Evolutionary conservation across 2,113 vertebrate species (phyloP).

Genomic region (Bubalus kerabau): DNA sequence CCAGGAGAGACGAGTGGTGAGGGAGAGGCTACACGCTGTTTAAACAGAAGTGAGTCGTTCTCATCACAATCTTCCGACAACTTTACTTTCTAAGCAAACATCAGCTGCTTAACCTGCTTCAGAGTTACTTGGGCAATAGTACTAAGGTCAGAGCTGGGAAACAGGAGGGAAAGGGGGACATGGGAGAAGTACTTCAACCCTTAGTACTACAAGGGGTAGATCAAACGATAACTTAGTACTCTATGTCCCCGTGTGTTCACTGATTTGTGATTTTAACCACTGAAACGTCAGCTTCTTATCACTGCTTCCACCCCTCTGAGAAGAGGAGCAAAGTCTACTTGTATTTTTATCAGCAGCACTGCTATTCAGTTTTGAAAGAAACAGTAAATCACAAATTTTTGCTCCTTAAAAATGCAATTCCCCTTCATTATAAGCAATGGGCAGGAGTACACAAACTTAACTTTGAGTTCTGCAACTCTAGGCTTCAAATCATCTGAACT

Average conservation of each 20-base stretch:
- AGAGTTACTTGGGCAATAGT: conserved; percentile 65
- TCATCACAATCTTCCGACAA: conserved; percentile 78
- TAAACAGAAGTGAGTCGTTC: conserved; percentile 79
- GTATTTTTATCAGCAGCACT: neutral
- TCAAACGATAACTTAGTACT: conserved; percentile 20
- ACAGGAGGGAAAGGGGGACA: neutral
- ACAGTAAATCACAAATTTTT: conserved; percentile 55
- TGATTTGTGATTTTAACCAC: conserved; percentile 1
- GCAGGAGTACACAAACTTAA: conserved; percentile 27
- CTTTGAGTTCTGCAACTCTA: conserved; percentile 47
- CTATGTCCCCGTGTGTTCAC: neutral
- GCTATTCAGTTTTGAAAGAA: neutral
- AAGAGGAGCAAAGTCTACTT: neutral
- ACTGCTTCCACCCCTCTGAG: neutral
- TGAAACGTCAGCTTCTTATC: conserved; percentile 48
- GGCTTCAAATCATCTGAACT: conserved; percentile 67
- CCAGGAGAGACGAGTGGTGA: conserved; percentile 73
- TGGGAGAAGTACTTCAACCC: neutral
- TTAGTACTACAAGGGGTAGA: neutral
- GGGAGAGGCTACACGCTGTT: conserved; percentile 66
- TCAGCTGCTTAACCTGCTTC: conserved; percentile 62
- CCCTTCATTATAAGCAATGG: conserved; percentile 36
- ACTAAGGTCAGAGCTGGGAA: neutral
- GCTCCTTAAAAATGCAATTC: neutral
- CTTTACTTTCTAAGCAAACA: conserved; percentile 74